Conservation (phyloP, 2,888 invertebrate species). For the Daptonema setosum region DNA sequence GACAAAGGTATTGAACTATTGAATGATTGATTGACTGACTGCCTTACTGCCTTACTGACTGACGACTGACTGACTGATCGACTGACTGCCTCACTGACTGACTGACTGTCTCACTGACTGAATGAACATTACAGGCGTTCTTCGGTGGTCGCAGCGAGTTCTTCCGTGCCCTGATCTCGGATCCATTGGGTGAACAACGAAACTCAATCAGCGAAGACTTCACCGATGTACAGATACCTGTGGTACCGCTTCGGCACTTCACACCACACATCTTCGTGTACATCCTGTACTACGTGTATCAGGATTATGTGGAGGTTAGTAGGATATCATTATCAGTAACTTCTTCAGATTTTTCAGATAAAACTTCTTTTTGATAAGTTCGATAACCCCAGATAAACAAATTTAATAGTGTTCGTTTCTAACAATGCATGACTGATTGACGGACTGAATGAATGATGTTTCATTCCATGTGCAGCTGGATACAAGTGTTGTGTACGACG, state of each 20-base stretch:
- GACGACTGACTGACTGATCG: too few relatives aligned
- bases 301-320: conserved; percentile 18
- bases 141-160: conserved; percentile 34
- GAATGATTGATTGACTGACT: too few relatives aligned
- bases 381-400: too few relatives aligned
- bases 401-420: too few relatives aligned
- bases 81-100: too few relatives aligned
- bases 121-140: conserved; percentile 30
- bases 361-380: too few relatives aligned
- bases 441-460: too few relatives aligned
- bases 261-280: conserved; percentile 28
- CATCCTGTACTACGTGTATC: conserved; percentile 33
- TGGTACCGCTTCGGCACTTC: conserved; percentile 28
- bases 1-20: too few relatives aligned
- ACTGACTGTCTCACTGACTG: too few relatives aligned
- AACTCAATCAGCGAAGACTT: conserved; percentile 12
- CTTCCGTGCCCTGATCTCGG: conserved; percentile 27
- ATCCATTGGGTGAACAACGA: neutral
- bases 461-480: neutral
- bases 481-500: conserved; percentile 27
- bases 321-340: neutral
- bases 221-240: conserved; percentile 24
- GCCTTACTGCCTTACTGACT: too few relatives aligned
- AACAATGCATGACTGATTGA: too few relatives aligned
- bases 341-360: too few relatives aligned